Percentiles rank a stretch among this genome's conserved stretches.
Conservation (phyloP, 2,797 vertebrate species). For the Enteromius radiatus region DNA sequence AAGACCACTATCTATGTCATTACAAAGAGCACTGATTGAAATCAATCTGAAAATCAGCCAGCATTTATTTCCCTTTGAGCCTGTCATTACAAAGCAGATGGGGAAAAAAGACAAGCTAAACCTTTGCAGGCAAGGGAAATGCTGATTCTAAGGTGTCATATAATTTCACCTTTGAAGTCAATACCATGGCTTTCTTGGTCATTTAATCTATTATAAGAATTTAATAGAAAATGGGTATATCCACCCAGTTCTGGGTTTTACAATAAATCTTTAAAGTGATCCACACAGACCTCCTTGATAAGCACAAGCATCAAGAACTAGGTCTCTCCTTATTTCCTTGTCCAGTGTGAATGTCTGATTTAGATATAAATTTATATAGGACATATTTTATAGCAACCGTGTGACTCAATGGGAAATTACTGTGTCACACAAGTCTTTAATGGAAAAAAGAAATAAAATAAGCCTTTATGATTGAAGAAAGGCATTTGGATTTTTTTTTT, state of each 20-base stretch:
- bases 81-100: constrained; percentile 44
- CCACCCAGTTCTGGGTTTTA: neutral
- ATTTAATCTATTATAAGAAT: constrained; percentile 27
- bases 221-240: neutral
- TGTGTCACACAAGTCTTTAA: neutral
- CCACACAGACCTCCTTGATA: neutral
- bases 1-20: constrained; percentile 48
- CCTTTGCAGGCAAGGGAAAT: constrained; percentile 36
- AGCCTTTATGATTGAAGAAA: neutral
- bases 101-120: constrained; percentile 44
- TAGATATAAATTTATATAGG: neutral
- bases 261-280: constrained; percentile 13
- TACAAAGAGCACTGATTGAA: constrained; percentile 61
- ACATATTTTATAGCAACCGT: constrained; percentile 8
- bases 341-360: neutral
- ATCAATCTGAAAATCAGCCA: constrained; percentile 60
- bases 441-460: neutral
- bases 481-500: neutral
- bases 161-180: constrained; percentile 33
- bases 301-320: neutral
- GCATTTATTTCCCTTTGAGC: constrained; percentile 52
- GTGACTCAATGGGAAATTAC: neutral
- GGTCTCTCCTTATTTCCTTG: constrained; percentile 9
- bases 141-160: constrained; percentile 2
- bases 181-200: neutral